Evolutionary conservation across 2,113 vertebrate genomes (phyloP), one percentile per base, ranked within the genome.

Genomic region (Apaloderma vittatum): DNA sequence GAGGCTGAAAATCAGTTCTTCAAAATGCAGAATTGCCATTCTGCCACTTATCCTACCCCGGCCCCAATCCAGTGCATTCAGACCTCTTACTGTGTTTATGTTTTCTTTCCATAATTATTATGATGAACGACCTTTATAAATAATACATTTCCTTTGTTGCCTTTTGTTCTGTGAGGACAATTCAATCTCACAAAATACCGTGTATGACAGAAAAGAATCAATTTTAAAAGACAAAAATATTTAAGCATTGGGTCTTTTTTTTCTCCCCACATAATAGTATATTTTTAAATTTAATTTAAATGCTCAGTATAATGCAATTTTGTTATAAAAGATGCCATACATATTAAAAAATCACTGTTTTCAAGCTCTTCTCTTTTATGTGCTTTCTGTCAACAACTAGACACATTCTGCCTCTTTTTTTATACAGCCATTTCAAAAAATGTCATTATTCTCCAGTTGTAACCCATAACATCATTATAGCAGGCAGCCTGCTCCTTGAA

Each of bases 321-420:
- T 89, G 36, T 91, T 94, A 91, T 89, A 82, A 92, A 91, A 96
- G 32, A 74, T 67, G 40, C 73, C 61, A 74, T 86, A 96, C 48
- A 67, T 75, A 92, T 93, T 72, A 83, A 92, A 94, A 96, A 97
- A 96, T 83, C 83, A 95, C 88, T 92, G 83, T 86, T 95, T 95
- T 96, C 76, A 48, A 95, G 75, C 76, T 96, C 84, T 88, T 90
- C 91, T 96, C 70, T 89, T 92, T 83, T n/a, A 77, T 49, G 14
- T 70, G 55, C 81, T 68, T 92, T 89, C 84, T 94, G 81, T 61
- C 86, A 97, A 93, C 81, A 91, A 23, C 12, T 59, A 97, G 93
- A 95, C 92, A 96, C 84, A 93, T 94, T 97, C 96, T 88, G 86
- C 71, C 89, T 94, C 86, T 95, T 96, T 90, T 95, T 97, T 84